Evolutionary conservation across 2,113 vertebrate genomes (phyloP).

Genomic region (Blennius ocellaris): DNA sequence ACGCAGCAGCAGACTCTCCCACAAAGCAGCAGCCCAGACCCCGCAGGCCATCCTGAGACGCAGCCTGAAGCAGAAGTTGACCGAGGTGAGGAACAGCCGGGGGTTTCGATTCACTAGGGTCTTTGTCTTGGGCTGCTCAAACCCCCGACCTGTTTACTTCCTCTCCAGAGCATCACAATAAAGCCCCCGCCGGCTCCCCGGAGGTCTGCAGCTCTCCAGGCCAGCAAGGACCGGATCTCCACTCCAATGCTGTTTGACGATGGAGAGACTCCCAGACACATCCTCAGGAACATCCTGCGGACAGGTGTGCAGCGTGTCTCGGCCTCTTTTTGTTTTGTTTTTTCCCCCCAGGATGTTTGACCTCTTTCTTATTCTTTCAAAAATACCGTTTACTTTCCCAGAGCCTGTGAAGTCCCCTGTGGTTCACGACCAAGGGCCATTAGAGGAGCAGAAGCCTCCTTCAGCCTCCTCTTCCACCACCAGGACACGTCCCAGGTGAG

Average conservation of each 20-base stretch:
- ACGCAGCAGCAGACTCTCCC: slow-evolving; percentile 50
- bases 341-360: neutral
- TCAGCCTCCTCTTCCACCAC: slow-evolving; percentile 30
- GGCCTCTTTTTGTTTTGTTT: neutral
- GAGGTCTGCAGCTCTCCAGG: slow-evolving; percentile 9
- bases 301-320: slow-evolving; percentile 61
- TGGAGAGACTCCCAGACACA: slow-evolving; percentile 76
- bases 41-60: slow-evolving; percentile 71
- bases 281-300: slow-evolving; percentile 78
- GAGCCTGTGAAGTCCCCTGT: slow-evolving; percentile 75
- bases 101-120: accelerated
- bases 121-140: neutral
- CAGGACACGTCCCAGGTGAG: slow-evolving; percentile 64
- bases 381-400: slow-evolving; percentile 39
- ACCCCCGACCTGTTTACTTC: neutral
- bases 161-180: slow-evolving; percentile 68
- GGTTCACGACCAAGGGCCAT: slow-evolving; percentile 47
- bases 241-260: slow-evolving; percentile 57
- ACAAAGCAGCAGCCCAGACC: slow-evolving; percentile 47
- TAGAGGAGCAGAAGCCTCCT: slow-evolving; percentile 29
- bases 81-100: slow-evolving; percentile 59
- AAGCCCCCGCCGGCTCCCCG: slow-evolving; percentile 36
- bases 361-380: neutral
- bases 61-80: slow-evolving; percentile 72
- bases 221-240: neutral